Conservation (phyloP, 2,113 vertebrate species). For the Parotia lawesii region DNA sequence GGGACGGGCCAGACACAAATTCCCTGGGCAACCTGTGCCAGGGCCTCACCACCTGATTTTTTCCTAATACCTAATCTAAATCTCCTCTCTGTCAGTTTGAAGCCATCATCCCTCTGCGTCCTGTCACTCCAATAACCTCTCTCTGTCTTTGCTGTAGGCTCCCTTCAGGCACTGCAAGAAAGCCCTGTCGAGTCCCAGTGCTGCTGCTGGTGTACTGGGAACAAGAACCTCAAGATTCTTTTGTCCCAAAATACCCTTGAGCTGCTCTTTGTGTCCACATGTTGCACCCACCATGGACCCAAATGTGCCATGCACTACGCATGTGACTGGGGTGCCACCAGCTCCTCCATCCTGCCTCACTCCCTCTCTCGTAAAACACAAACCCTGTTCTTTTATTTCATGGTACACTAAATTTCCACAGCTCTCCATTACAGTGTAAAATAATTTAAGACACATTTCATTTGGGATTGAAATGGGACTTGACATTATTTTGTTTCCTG, state of each 20-base stretch:
- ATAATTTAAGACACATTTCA: background rate
- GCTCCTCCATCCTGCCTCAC: fast-evolving
- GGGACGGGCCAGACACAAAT: background rate
- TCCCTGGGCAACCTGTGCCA: background rate
- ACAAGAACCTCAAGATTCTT: background rate
- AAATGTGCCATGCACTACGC: fast-evolving
- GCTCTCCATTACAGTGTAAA: background rate
- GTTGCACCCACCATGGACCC: fast-evolving
- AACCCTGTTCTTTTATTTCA: background rate
- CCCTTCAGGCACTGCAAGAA: background rate
- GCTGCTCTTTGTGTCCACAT: background rate
- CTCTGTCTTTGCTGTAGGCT: background rate
- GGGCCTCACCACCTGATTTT: background rate
- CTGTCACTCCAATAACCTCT: background rate
- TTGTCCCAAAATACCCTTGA: background rate
- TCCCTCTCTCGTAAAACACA: background rate
- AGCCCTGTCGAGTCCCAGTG: background rate
- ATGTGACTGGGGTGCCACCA: background rate
- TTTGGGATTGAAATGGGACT: background rate
- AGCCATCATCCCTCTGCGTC: background rate
- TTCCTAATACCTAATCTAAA: background rate
- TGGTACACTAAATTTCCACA: background rate
- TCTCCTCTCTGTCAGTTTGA: background rate
- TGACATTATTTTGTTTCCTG: background rate
- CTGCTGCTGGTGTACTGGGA: background rate